phyloP scores from a whole-genome alignment of 2,113 vertebrate species.

The Cottus gobio region DNA sequence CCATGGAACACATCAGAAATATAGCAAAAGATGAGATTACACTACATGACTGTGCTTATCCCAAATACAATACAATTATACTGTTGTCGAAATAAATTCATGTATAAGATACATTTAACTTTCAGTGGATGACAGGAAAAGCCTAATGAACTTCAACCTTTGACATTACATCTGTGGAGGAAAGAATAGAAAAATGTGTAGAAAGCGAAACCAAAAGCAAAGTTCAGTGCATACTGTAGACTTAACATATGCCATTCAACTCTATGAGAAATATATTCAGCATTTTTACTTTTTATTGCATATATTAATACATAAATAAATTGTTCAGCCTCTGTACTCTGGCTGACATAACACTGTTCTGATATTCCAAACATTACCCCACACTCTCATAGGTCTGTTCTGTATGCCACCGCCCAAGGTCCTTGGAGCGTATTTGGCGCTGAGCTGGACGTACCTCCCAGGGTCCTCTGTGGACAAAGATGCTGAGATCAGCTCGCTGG shows the following conservation, averaged over 20 bases:
- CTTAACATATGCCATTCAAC: slow-evolving; percentile 17
- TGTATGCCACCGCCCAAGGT: slow-evolving; percentile 12
- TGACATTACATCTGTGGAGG: not conserved
- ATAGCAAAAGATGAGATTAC: slow-evolving; percentile 1
- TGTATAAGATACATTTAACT: slow-evolving; percentile 16
- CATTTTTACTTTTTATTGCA: slow-evolving; percentile 12
- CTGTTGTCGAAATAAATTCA: not conserved
- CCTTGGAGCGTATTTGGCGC: slow-evolving; percentile 9
- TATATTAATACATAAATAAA: slow-evolving; percentile 36
- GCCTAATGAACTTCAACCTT: not conserved
- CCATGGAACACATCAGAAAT: slow-evolving; percentile 19
- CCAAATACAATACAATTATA: not conserved
- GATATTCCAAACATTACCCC: not conserved
- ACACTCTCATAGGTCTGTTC: not conserved
- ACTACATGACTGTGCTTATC: slow-evolving; percentile 11
- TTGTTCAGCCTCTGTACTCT: slow-evolving; percentile 2
- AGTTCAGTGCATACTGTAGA: slow-evolving; percentile 53
- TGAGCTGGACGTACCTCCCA: slow-evolving; percentile 20
- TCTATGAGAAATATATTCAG: slow-evolving; percentile 11
- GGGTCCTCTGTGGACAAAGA: slow-evolving; percentile 7
- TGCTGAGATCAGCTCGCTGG: slow-evolving; percentile 28
- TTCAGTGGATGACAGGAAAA: slow-evolving; percentile 25
- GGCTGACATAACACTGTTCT: slow-evolving; percentile 19
- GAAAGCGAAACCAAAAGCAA: slow-evolving; percentile 35
- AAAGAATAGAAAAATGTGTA: not conserved